These are phyloP conservation scores for Noctua pronuba DNA, from an alignment of 2,888 invertebrate species.

Conservation along the genomic window DNA sequence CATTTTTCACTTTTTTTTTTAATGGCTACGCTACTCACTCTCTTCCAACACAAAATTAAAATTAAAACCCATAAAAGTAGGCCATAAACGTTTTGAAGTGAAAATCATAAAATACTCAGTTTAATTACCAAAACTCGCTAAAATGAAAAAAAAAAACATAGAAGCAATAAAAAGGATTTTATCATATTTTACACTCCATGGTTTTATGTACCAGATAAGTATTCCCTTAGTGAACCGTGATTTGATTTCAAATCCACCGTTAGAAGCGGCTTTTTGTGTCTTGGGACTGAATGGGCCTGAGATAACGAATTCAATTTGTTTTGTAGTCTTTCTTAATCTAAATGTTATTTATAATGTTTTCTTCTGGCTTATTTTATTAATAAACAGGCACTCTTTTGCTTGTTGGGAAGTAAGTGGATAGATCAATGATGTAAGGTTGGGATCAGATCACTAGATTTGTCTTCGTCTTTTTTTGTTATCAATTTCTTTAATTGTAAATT, in stretches of 20 bases:
- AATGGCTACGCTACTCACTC: not conserved
- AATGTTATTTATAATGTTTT: conserved; percentile 57
- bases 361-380: conserved; percentile 35
- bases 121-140: conserved; percentile 11
- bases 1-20: not conserved
- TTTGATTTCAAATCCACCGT: conserved; percentile 56
- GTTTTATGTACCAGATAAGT: conserved; percentile 54
- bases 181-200: conserved; percentile 47
- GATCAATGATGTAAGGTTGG: not conserved
- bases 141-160: conserved; percentile 2
- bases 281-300: conserved; percentile 36
- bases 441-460: too few relatives aligned
- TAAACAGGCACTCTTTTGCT: conserved; percentile 10
- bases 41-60: not conserved
- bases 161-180: conserved; percentile 40
- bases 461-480: too few relatives aligned
- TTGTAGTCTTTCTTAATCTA: conserved; percentile 53
- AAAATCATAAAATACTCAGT: conserved; percentile 19
- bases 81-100: conserved; percentile 30
- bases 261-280: conserved; percentile 48
- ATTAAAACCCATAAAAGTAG: not conserved
- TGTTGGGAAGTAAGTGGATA: not conserved
- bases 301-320: conserved; percentile 61
- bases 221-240: conserved; percentile 52
- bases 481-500: too few relatives aligned